Conservation (phyloP, 64 coral and sea anemone species). For the Trachythela sp. region DNA sequence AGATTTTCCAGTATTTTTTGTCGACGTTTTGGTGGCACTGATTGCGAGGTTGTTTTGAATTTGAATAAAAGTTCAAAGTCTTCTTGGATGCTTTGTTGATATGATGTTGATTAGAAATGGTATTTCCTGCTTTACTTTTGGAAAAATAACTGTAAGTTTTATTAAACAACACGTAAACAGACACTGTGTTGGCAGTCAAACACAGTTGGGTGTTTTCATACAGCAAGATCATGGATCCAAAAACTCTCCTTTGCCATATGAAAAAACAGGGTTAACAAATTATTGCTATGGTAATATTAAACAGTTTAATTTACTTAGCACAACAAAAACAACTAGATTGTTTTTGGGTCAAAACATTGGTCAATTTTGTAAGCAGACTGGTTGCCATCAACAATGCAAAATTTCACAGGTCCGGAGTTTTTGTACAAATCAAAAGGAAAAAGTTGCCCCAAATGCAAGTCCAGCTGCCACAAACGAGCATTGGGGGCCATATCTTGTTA, state of each 20-base stretch:
- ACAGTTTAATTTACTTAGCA: neutral
- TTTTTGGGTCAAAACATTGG: neutral
- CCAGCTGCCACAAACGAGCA: neutral
- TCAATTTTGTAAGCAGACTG: neutral
- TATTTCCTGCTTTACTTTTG: neutral
- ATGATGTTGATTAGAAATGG: neutral
- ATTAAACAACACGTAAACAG: neutral
- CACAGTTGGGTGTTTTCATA: too few species aligned
- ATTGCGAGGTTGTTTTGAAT: neutral
- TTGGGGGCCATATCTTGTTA: slow-evolving; percentile 4
- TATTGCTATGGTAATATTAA: neutral
- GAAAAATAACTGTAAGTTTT: neutral
- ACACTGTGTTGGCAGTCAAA: too few species aligned
- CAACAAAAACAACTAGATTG: neutral
- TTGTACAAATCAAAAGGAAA: neutral
- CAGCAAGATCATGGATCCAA: too few species aligned
- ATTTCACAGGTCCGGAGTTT: neutral
- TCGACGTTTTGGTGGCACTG: neutral
- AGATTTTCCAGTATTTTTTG: slow-evolving; percentile 3
- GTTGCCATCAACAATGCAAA: neutral
- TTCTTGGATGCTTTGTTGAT: too few species aligned
- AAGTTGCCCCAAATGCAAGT: neutral
- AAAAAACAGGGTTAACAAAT: too few species aligned
- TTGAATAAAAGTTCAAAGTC: neutral
- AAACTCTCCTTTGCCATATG: too few species aligned